Evolutionary conservation across 1,140 invertebrate species (phyloP), one percentile per base, ranked within the genome.

Genomic region (Meteorus sp.): DNA sequence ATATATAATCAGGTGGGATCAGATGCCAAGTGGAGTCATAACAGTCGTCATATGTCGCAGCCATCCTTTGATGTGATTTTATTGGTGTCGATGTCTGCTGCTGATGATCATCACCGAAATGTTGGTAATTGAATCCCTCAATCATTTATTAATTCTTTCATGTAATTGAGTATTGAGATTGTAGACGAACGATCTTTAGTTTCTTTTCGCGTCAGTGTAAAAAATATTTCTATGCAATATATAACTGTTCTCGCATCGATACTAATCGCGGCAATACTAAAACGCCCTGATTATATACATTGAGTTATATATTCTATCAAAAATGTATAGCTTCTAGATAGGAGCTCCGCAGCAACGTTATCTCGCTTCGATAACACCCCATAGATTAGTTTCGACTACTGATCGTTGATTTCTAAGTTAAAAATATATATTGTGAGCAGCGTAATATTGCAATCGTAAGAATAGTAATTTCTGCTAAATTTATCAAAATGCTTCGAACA

Each of bases 1-100:
- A 82, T 17, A 84, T 81, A 71, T 89, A 88, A 75, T 88, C 86
- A 62, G 86, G 85, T 6, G 87, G 86, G 56, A 87, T 85, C 41
- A 87, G 80, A 60, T 87, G 82, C 86, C 87, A 88, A 61, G 82
- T 82, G 62, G 82, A 80, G 66, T 88, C 86, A 65, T 88, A 88
- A 60, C 79, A 83, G 58, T 87, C 85, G 63, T 86, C 77, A 55
- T 76, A 80, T 61, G 72, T 72, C 19, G 72, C 66, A 48, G 73
- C 63, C 76, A 78, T 78, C 44, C n/a, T n/a, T n/a, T n/a, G n/a
- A n/a, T n/a, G n/a, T n/a, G n/a, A n/a, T n/a, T 31, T 52, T 39
- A n/a, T 54, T 13, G 33, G 13, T 37, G 37, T 17, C 25, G 11
- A 48, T 31, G 43, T 29, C 33, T 55, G 50, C 33, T 15, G 27